Conservation (phyloP, 2,888 invertebrate species). For the Desoria tigrina region DNA sequence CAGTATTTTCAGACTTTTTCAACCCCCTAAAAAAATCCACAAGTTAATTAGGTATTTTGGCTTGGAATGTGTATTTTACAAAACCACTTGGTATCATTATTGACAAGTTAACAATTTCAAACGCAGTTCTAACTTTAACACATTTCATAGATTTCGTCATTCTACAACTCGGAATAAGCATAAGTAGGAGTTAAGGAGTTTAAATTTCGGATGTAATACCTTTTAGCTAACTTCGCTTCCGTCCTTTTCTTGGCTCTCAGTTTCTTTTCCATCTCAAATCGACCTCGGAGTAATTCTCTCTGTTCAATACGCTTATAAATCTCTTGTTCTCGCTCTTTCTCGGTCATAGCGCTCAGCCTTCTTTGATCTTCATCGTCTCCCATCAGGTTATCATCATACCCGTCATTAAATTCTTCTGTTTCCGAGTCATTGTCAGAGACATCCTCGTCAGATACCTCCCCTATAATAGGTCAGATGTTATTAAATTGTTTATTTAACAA, state of each 20-base stretch:
- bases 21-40: constrained; percentile 1
- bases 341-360: constrained; percentile 85
- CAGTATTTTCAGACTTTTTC: neutral
- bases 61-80: no score
- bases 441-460: constrained; percentile 64
- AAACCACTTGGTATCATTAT: no score
- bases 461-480: neutral
- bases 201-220: no score
- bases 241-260: constrained; percentile 78
- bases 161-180: no score
- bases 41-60: no score
- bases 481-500: no score
- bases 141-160: no score
- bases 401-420: constrained; percentile 89
- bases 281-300: constrained; percentile 87
- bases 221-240: constrained; percentile 59
- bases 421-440: constrained; percentile 60
- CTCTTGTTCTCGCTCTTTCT: constrained; percentile 95
- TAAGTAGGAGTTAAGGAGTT: no score
- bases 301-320: constrained; percentile 95
- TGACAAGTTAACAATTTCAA: no score
- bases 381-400: constrained; percentile 94
- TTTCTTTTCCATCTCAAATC: constrained; percentile 95
- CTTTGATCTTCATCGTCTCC: constrained; percentile 94
- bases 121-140: no score